These are phyloP conservation scores for Harpalus rubripes DNA, from an alignment of 2,888 invertebrate genomes.

Conservation along the genomic window DNA sequence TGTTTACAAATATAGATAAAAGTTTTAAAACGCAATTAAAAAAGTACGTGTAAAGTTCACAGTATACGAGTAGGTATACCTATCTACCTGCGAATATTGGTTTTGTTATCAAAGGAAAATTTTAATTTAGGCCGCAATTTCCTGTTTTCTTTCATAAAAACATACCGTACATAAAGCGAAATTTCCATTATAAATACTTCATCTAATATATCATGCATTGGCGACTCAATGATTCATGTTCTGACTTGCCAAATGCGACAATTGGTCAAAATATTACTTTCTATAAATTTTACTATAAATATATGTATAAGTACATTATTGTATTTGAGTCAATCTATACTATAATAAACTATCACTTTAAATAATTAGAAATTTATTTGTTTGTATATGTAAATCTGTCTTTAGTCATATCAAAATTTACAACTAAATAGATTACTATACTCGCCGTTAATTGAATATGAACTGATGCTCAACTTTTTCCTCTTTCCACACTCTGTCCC, in stretches of 20 bases:
- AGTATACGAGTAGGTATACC: neutral
- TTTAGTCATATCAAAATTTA: no score
- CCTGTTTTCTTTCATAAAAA: neutral
- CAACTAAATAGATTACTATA: no score
- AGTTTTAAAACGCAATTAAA: neutral
- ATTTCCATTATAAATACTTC: neutral
- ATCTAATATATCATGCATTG: neutral
- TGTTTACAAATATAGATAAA: slow-evolving; percentile 7
- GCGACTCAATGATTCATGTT: neutral
- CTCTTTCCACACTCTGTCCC: no score
- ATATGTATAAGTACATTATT: no score
- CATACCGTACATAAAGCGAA: neutral
- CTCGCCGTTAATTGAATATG: no score
- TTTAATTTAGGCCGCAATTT: neutral
- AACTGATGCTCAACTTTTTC: no score
- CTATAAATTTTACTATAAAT: no score
- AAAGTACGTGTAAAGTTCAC: neutral
- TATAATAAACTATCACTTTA: neutral
- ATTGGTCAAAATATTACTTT: neutral
- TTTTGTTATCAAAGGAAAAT: slow-evolving; percentile 7
- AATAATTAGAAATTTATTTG: neutral
- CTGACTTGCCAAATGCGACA: neutral
- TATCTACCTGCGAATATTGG: neutral
- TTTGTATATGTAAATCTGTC: neutral
- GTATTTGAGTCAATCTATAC: no score